Conservation (phyloP, 2,888 invertebrate genomes). For the Sthenelais limicola region DNA sequence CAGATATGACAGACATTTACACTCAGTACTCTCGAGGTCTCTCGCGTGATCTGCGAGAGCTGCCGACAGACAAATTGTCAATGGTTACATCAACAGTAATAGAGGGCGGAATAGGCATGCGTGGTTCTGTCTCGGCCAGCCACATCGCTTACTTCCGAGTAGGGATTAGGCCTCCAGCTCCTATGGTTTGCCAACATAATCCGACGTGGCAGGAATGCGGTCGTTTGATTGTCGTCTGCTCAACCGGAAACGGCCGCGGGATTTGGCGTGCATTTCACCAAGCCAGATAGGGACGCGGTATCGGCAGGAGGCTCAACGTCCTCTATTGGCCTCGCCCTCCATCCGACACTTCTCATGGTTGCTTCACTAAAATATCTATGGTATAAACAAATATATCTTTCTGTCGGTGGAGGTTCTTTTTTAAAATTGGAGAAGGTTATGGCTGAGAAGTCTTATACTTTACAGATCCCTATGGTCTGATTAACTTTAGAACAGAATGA, state of each 20-base stretch:
- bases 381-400: no score
- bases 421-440: no score
- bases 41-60: neutral
- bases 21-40: no score
- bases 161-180: no score
- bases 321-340: no score
- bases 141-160: no score
- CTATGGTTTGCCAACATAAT: neutral
- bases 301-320: conserved; percentile 20
- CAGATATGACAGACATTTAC: conserved; percentile 14
- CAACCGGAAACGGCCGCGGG: conserved; percentile 8
- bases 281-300: conserved; percentile 19
- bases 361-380: no score
- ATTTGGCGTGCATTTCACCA: conserved; percentile 14
- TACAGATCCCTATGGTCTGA: no score
- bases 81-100: conserved; percentile 37
- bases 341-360: no score
- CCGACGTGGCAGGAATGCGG: neutral
- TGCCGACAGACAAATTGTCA: conserved; percentile 29
- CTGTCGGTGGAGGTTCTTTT: no score
- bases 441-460: no score
- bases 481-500: no score
- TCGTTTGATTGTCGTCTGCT: neutral
- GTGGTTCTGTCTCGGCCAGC: neutral
- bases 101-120: neutral